phyloP scores from a whole-genome alignment of 2,888 invertebrate genomes.

The Parelbella ahira region DNA sequence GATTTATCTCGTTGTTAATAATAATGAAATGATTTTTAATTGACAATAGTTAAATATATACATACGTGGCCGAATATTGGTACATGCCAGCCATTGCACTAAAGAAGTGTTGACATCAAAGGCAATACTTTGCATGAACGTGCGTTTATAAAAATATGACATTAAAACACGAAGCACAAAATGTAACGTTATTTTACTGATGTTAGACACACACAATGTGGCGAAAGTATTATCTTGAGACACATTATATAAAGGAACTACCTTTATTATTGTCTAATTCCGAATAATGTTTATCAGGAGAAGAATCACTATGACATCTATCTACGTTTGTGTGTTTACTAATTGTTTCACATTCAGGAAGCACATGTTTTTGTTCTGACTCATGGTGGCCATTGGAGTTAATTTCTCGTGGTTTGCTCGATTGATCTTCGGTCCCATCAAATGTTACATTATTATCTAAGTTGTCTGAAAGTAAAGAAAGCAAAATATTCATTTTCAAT shows the following conservation, averaged over 20 bases:
- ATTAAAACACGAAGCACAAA: neutral
- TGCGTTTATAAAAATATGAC: neutral
- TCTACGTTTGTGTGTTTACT: slow-evolving; percentile 56
- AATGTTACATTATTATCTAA: neutral
- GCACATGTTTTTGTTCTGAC: slow-evolving; percentile 38
- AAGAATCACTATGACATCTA: slow-evolving; percentile 52
- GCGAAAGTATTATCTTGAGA: too few species aligned
- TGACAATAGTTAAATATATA: neutral
- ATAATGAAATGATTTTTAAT: too few species aligned
- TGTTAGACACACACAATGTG: neutral
- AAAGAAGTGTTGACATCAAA: slow-evolving; percentile 3
- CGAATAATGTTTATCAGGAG: slow-evolving; percentile 2
- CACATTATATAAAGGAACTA: too few species aligned
- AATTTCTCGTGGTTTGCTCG: neutral
- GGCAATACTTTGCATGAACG: slow-evolving; percentile 1
- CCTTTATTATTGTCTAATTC: slow-evolving; percentile 1
- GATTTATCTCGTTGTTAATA: too few species aligned
- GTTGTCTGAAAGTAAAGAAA: slow-evolving; percentile 10
- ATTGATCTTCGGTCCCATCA: neutral
- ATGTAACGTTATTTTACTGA: neutral
- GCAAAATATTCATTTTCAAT: too few species aligned
- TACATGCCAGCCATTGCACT: too few species aligned
- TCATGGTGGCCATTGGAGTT: slow-evolving; percentile 7
- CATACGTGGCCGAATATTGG: neutral
- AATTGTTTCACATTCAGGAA: slow-evolving; percentile 66